These are phyloP conservation scores for Garra rufa DNA, from an alignment of 2,113 vertebrate genomes.

Conservation along the genomic window DNA sequence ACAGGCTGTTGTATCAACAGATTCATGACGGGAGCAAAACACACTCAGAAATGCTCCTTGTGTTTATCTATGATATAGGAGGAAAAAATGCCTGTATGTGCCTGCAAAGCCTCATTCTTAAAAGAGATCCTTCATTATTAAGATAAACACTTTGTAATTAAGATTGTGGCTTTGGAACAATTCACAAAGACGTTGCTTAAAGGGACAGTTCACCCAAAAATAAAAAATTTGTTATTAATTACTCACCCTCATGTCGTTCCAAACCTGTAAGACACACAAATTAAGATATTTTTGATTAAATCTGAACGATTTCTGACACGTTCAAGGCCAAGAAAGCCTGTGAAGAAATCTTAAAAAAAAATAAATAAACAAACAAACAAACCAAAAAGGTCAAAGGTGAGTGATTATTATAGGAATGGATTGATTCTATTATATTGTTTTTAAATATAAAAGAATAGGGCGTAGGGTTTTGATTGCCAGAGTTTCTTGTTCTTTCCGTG, in stretches of 20 bases:
- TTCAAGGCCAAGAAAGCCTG: no score
- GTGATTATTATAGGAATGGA: neutral
- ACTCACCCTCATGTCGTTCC: no score
- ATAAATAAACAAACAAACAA: no score
- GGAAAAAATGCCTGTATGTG: neutral
- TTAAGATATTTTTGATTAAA: no score
- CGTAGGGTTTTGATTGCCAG: neutral
- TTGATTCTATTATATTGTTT: neutral
- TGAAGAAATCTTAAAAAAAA: no score
- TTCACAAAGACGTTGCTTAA: neutral
- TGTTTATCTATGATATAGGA: neutral
- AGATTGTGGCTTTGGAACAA: neutral
- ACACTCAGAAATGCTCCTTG: neutral
- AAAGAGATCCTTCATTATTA: neutral
- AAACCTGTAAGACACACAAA: no score
- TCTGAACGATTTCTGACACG: no score
- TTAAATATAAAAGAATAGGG: neutral
- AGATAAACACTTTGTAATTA: neutral
- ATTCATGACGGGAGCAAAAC: neutral
- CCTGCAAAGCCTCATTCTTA: neutral
- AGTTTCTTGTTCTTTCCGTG: slow-evolving; percentile 16
- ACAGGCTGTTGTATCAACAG: neutral
- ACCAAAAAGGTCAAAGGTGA: no score
- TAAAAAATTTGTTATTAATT: no score
- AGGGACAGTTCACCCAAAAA: no score